Evolutionary conservation across 2,797 vertebrate genomes (phyloP), one percentile per base, ranked within the genome.

Genomic region (Oreochromis grahami): DNA sequence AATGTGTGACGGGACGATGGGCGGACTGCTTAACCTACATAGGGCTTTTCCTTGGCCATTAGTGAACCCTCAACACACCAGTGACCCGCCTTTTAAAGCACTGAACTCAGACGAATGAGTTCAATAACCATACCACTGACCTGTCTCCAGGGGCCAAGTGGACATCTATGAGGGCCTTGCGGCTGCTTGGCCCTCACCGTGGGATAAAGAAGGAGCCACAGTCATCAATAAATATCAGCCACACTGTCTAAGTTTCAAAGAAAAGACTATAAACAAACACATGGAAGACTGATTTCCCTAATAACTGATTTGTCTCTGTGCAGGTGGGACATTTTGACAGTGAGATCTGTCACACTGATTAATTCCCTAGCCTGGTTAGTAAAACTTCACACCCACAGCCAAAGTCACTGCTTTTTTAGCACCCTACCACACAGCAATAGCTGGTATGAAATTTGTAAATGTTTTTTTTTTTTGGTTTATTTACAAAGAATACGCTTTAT

Each of bases 1-100:
- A 98, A 99, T 0, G 98, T 99, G 79, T 99, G 97, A 96, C 36
- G 10, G n/a, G 72, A 9, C n/a, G 0, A 34, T 2, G 14, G 52
- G 32, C 34, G 3, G 15, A 6, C 32, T 19, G 34, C 24, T 72
- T 50, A 24, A 79, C 76, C 21, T 50, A 36, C 45, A 6, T 26
- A 60, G 55, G 77, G 41, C 5, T 80, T 76, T 38, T 24, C 51
- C 53, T 19, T 63, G 17, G 70, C 82, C 24, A 72, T 80, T 21
- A 2, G 48, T 17, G 79, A 82, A 58, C 48, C 21, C 15, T 34
- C 48, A 52, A 80, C 79, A 53, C 65, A 12, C 14, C 13, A n/a
- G 51, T 52, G 78, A 79, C 84, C 68, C 34, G 51, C 51, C 41
- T 76, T 77, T 78, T 29, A 3, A 82, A 84, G 26, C 72, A 5